A percentile compares a stretch with the other conserved stretches of the same genome.
Evolutionary conservation across 2,113 vertebrate genomes (phyloP).

Genomic region (Rhabdornis inornatus): DNA sequence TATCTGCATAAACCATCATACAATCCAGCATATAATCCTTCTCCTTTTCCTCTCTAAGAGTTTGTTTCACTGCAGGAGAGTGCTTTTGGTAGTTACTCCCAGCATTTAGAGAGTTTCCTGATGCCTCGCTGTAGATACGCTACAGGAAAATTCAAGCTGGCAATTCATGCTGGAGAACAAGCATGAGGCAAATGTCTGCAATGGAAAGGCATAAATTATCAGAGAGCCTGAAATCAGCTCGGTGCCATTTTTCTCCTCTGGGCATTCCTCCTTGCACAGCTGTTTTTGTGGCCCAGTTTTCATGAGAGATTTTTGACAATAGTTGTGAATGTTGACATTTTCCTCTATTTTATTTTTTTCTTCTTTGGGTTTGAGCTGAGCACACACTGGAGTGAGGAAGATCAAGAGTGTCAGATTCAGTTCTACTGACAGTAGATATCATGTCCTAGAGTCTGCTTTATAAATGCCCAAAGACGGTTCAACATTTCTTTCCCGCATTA

Average conservation of each 20-base stretch:
- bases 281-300: background rate
- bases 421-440: background rate
- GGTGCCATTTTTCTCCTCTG: background rate
- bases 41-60: background rate
- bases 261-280: background rate
- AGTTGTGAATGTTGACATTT: background rate
- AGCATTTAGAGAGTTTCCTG: background rate
- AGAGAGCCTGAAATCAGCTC: background rate
- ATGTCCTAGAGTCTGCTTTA: background rate
- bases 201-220: background rate
- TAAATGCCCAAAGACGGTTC: background rate
- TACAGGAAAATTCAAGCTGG: background rate
- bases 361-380: background rate
- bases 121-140: background rate
- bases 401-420: background rate
- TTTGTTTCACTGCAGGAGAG: background rate
- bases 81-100: background rate
- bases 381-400: background rate
- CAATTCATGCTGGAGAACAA: background rate
- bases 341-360: background rate
- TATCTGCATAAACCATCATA: background rate
- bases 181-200: background rate
- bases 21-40: background rate
- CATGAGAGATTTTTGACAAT: conserved; percentile 14
- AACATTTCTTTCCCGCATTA: background rate